A percentile compares a stretch with the other conserved stretches of the same genome.
These are phyloP conservation scores for Drosophila lowei DNA, from an alignment of 1,140 invertebrate species.

Conservation along the genomic window DNA sequence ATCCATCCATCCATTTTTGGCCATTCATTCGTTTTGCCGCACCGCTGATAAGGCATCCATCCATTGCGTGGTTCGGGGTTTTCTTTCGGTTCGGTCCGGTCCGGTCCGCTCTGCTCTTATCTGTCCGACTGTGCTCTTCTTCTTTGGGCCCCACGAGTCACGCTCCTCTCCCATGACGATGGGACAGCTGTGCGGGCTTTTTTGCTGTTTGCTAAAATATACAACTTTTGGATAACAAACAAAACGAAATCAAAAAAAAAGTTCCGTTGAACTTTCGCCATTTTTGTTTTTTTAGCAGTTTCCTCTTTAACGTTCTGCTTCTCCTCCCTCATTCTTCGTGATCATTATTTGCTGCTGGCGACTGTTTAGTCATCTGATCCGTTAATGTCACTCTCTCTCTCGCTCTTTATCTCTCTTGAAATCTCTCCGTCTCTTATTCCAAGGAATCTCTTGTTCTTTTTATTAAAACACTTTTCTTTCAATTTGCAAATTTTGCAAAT, in stretches of 20 bases:
- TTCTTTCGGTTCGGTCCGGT: too few species aligned
- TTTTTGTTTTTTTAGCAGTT: conserved; percentile 6
- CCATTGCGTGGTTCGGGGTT: too few species aligned
- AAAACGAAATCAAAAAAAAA: conserved; percentile 34
- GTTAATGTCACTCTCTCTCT: conserved; percentile 6
- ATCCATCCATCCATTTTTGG: not conserved
- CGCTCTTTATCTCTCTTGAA: not conserved
- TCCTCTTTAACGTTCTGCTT: not conserved
- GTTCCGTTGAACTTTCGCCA: conserved; percentile 42
- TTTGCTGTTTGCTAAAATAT: conserved; percentile 9
- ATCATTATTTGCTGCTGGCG: conserved; percentile 2
- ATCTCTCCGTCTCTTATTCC: not conserved
- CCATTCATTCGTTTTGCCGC: conserved; percentile 3
- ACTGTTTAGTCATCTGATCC: conserved; percentile 35
- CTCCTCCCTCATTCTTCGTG: not conserved
- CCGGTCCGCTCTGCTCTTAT: not conserved
- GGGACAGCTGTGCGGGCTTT: conserved; percentile 3
- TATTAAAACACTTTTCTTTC: conserved; percentile 8
- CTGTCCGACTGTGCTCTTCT: not conserved
- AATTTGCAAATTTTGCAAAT: conserved; percentile 18
- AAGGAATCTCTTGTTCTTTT: not conserved
- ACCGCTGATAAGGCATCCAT: conserved; percentile 46
- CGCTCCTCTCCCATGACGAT: conserved; percentile 25
- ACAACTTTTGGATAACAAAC: conserved; percentile 7
- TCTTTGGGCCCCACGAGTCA: conserved; percentile 18